phyloP scores from a whole-genome alignment of 1,140 invertebrate genomes.

The Drosophila repleta region DNA sequence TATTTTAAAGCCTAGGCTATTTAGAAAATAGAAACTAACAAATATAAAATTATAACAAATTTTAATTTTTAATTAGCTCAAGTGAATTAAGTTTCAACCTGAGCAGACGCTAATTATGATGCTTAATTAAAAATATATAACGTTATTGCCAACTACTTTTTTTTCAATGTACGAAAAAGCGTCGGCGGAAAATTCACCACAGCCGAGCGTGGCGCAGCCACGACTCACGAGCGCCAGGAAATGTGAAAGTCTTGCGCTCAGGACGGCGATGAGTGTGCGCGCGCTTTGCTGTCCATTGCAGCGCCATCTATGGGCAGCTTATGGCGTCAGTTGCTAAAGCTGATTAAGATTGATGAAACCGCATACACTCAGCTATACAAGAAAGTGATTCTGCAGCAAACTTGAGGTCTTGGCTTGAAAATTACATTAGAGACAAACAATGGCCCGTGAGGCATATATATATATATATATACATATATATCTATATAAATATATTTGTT shows the following conservation, averaged over 20 bases:
- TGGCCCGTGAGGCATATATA: conserved; percentile 26
- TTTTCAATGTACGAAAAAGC: conserved; percentile 6
- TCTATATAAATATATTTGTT: conserved; percentile 45
- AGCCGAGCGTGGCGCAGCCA: conserved; percentile 43
- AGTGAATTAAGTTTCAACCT: too few species aligned
- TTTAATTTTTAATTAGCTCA: too few species aligned
- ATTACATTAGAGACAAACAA: conserved; percentile 52
- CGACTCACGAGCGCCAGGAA: conserved; percentile 43
- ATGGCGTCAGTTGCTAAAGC: conserved; percentile 1
- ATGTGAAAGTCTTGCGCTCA: conserved; percentile 45
- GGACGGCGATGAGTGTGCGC: conserved; percentile 33
- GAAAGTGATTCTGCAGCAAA: conserved; percentile 10
- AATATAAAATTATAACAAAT: not conserved
- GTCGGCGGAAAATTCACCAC: conserved; percentile 55
- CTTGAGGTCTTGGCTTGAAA: conserved; percentile 34
- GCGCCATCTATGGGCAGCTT: conserved; percentile 66
- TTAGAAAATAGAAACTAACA: too few species aligned
- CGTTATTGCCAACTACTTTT: not conserved
- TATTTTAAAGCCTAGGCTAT: too few species aligned
- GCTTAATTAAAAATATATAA: too few species aligned
- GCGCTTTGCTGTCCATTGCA: conserved; percentile 2
- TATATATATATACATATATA: too few species aligned
- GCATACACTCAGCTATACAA: not conserved
- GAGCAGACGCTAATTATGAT: too few species aligned
- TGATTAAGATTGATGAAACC: conserved; percentile 33